phyloP scores from a whole-genome alignment of 2,888 invertebrate species.

The Cephus pulcher region DNA sequence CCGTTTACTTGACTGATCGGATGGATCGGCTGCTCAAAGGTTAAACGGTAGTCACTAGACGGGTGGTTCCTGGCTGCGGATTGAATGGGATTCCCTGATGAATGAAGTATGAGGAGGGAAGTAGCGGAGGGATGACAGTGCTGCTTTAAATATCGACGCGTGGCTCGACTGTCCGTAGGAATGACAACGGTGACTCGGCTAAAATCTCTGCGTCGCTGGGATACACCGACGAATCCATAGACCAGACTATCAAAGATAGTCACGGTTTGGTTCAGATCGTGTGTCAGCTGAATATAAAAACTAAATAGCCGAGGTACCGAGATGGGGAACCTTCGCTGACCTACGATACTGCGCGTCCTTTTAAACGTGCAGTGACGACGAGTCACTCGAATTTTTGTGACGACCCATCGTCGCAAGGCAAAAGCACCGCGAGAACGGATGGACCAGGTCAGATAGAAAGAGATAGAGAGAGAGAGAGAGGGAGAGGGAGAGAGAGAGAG shows the following conservation, averaged over 20 bases:
- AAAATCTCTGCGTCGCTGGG: slow-evolving; percentile 29
- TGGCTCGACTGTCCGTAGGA: slow-evolving; percentile 31
- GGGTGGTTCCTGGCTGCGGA: slow-evolving; percentile 28
- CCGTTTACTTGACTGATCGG: not conserved
- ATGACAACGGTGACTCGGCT: slow-evolving; percentile 43
- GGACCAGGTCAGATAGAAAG: too few species aligned
- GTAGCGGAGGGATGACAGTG: slow-evolving; percentile 45
- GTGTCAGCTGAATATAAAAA: not conserved
- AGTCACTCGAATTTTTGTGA: not conserved
- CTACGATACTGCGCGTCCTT: not conserved
- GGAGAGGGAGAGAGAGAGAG: not conserved
- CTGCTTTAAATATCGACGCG: slow-evolving; percentile 50
- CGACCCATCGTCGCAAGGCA: not conserved
- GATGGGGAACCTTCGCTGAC: not conserved
- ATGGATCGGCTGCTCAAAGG: not conserved
- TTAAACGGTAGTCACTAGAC: slow-evolving; percentile 29
- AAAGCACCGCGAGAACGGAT: not conserved
- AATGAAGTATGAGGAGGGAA: slow-evolving; percentile 42
- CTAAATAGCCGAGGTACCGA: not conserved
- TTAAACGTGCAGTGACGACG: not conserved
- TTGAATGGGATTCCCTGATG: slow-evolving; percentile 37
- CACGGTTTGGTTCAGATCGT: not conserved
- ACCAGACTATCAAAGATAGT: not conserved
- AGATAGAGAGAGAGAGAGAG: too few species aligned
- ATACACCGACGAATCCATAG: not conserved